These are phyloP conservation scores for Apteryx owenii DNA, from an alignment of 2,113 vertebrate genomes.

Conservation along the genomic window DNA sequence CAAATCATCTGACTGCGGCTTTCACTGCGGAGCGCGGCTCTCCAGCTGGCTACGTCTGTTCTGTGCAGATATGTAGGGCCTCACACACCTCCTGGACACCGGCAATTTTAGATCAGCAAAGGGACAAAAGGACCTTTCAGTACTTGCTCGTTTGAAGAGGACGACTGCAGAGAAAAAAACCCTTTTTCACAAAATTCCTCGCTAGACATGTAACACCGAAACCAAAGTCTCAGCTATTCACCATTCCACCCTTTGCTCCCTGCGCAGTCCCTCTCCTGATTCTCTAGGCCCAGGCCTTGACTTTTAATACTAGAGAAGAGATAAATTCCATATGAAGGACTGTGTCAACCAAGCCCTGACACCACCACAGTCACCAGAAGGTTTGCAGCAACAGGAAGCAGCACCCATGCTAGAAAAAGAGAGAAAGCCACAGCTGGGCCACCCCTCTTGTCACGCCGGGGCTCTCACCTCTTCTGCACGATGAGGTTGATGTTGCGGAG, in stretches of 20 bases:
- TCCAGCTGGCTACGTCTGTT: slow-evolving; percentile 31
- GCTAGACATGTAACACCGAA: rapidly evolving
- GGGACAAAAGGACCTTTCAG: slow-evolving; percentile 25
- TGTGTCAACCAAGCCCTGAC: not conserved
- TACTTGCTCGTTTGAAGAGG: not conserved
- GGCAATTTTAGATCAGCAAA: not conserved
- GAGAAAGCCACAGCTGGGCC: not conserved
- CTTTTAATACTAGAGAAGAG: not conserved
- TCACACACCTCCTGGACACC: not conserved
- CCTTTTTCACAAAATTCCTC: not conserved
- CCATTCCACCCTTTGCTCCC: not conserved
- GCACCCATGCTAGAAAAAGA: rapidly evolving
- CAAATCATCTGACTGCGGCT: not conserved
- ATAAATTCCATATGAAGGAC: rapidly evolving
- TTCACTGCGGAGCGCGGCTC: not conserved
- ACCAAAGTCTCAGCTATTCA: not conserved
- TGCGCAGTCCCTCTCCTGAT: not conserved
- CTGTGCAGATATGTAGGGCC: not conserved
- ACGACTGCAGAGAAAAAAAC: not conserved
- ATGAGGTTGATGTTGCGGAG: slow-evolving; percentile 99
- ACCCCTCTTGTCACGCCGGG: rapidly evolving
- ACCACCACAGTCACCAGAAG: not conserved
- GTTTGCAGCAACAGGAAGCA: not conserved
- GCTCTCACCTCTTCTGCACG: slow-evolving; percentile 92
- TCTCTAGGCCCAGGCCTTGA: rapidly evolving